Conservation (phyloP, 2,113 vertebrate genomes). For the Pundamilia nyererei region DNA sequence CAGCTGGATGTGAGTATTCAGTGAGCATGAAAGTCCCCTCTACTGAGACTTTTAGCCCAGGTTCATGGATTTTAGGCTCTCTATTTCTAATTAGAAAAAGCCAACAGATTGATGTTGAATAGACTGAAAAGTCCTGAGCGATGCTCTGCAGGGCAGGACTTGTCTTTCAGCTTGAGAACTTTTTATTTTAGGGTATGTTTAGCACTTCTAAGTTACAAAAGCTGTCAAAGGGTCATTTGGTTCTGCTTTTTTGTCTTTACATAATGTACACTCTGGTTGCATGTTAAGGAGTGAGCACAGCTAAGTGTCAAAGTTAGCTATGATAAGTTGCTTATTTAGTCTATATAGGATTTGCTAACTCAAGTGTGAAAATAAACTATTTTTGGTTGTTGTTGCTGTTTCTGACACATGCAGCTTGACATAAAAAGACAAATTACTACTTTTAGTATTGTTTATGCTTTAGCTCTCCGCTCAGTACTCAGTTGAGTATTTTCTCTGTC, state of each 20-base stretch:
- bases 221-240: background rate
- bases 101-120: background rate
- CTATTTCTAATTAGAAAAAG: background rate
- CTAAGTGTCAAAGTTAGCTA: background rate
- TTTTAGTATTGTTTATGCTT: background rate
- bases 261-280: background rate
- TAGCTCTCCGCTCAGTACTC: background rate
- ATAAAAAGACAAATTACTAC: background rate
- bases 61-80: background rate
- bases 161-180: background rate
- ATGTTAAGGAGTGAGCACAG: background rate
- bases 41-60: background rate
- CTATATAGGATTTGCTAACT: background rate
- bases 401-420: background rate
- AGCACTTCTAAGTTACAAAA: background rate
- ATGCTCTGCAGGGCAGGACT: background rate
- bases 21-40: background rate
- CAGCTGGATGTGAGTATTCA: slow-evolving; percentile 63
- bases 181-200: background rate
- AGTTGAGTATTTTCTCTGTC: background rate
- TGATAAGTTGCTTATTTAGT: background rate
- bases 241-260: slow-evolving; percentile 25
- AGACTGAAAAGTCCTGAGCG: background rate
- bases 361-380: background rate
- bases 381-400: background rate